A percentile compares a stretch with the other conserved stretches of the same genome.
Conservation (phyloP, 2,113 vertebrate genomes). For the Raja brachyura region DNA sequence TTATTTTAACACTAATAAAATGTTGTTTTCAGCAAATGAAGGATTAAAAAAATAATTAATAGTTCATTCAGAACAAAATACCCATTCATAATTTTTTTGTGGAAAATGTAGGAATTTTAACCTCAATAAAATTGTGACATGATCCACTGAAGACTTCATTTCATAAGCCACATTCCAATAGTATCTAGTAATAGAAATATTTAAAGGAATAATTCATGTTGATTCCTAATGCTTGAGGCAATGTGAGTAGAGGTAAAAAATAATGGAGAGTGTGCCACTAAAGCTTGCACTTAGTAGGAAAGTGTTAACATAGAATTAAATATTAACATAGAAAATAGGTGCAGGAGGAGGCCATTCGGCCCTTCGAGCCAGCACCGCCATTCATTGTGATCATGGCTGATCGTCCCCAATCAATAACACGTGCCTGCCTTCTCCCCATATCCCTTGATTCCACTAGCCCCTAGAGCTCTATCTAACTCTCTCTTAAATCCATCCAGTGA, state of each 20-base stretch:
- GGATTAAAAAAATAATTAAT: neutral
- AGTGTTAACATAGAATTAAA: neutral
- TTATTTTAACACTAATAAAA: neutral
- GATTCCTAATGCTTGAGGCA: neutral
- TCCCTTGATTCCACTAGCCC: too few species aligned
- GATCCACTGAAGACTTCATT: conserved; percentile 8
- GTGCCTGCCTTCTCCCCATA: too few species aligned
- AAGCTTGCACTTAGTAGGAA: neutral
- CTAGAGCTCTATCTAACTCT: too few species aligned
- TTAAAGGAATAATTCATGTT: neutral
- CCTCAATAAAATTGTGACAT: neutral
- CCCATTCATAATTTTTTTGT: neutral
- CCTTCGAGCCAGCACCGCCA: too few species aligned
- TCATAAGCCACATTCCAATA: neutral
- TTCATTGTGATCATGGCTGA: too few species aligned
- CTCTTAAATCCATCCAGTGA: too few species aligned
- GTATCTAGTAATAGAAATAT: conserved; percentile 4
- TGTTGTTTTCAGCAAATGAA: neutral
- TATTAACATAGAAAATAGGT: too few species aligned
- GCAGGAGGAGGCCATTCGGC: too few species aligned
- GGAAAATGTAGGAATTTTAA: neutral
- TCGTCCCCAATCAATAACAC: too few species aligned
- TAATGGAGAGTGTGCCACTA: conserved; percentile 6
- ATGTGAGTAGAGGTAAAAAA: neutral
- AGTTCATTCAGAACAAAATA: neutral